phyloP scores from a whole-genome alignment of 2,113 vertebrate species.

The Sander vitreus region DNA sequence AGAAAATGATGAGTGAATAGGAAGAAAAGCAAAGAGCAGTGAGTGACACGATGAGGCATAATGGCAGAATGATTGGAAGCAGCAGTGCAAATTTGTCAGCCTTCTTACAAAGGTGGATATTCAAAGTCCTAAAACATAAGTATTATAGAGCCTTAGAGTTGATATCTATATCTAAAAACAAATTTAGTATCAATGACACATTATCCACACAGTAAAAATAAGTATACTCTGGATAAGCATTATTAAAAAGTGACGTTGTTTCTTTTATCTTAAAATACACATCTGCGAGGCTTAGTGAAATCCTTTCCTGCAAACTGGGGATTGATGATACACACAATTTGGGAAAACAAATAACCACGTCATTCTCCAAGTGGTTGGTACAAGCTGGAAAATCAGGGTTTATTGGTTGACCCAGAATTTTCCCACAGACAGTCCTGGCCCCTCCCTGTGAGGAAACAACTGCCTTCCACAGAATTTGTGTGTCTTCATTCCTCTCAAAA shows the following conservation, averaged over 20 bases:
- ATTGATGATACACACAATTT: slow-evolving; percentile 28
- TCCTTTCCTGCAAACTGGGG: not conserved
- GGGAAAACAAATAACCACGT: slow-evolving; percentile 28
- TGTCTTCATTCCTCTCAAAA: slow-evolving; percentile 30
- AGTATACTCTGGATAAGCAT: not conserved
- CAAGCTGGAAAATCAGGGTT: slow-evolving; percentile 42
- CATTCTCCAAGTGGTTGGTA: slow-evolving; percentile 35
- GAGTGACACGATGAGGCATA: slow-evolving; percentile 54
- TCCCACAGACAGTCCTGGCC: slow-evolving; percentile 33
- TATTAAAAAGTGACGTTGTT: not conserved
- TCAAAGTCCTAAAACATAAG: slow-evolving; percentile 21
- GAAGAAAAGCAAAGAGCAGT: slow-evolving; percentile 49
- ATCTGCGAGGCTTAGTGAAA: not conserved
- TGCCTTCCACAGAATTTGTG: not conserved
- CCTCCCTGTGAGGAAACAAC: slow-evolving; percentile 29
- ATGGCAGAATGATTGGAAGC: slow-evolving; percentile 53
- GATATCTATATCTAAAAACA: not conserved
- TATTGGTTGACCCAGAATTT: slow-evolving; percentile 41
- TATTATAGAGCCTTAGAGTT: not conserved
- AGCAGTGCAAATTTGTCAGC: slow-evolving; percentile 5
- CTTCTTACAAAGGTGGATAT: slow-evolving; percentile 20
- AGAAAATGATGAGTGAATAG: slow-evolving; percentile 60
- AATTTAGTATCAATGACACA: not conserved
- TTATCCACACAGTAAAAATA: not conserved
- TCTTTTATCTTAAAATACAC: not conserved